Evolutionary conservation across 2,113 vertebrate species (phyloP).

Genomic region (Daboia siamensis): DNA sequence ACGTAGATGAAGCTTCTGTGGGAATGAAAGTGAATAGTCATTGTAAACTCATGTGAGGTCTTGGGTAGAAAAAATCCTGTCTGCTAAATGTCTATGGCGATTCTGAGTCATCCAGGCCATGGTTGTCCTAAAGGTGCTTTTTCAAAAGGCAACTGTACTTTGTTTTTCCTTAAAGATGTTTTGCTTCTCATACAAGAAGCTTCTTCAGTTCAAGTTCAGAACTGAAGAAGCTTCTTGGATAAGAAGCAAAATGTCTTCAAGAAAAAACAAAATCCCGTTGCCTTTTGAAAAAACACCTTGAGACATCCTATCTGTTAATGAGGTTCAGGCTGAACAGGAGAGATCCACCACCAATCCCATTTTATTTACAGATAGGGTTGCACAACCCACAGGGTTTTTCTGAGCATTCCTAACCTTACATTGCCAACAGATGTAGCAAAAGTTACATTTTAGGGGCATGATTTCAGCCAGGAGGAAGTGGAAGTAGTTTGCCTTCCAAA

Average conservation of each 20-base stretch:
- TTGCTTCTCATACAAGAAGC: not conserved
- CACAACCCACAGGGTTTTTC: not conserved
- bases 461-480: not conserved
- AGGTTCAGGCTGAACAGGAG: not conserved
- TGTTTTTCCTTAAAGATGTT: not conserved
- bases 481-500: not conserved
- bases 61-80: not conserved
- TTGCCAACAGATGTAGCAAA: not conserved
- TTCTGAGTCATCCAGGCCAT: not conserved
- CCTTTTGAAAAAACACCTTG: not conserved
- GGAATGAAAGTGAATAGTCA: not conserved
- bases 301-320: not conserved
- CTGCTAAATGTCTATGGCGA: not conserved
- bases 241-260: not conserved
- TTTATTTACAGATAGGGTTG: not conserved
- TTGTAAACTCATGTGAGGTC: not conserved
- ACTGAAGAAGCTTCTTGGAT: not conserved
- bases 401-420: not conserved
- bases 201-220: not conserved
- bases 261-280: no score
- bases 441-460: not conserved
- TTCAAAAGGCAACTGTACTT: not conserved
- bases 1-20: not conserved
- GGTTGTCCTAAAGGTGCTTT: not conserved
- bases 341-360: not conserved